Percentiles rank a stretch among this genome's conserved stretches.
phyloP scores from a whole-genome alignment of 2,113 vertebrate genomes.

The Tachycineta bicolor region DNA sequence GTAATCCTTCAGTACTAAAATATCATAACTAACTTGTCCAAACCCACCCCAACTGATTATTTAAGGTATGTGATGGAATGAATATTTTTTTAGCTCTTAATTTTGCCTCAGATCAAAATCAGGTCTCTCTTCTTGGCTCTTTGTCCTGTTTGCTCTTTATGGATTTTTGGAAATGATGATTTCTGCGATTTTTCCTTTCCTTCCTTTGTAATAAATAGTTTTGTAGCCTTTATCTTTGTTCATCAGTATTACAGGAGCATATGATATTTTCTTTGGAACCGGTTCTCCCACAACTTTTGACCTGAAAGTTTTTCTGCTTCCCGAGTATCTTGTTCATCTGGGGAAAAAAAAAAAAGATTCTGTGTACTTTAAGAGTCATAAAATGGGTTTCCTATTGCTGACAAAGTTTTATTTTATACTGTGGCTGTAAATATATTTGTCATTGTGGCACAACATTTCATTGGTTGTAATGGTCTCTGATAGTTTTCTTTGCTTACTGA shows the following conservation, averaged over 20 bases:
- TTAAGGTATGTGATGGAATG: not conserved
- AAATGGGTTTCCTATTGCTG: not conserved
- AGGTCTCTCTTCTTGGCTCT: not conserved
- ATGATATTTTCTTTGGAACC: constrained; percentile 18
- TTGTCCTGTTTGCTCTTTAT: not conserved
- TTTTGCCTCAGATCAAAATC: not conserved
- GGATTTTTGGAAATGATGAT: not conserved
- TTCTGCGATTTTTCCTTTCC: constrained; percentile 8
- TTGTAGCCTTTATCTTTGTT: not conserved
- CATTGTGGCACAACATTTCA: not conserved
- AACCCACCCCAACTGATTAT: not conserved
- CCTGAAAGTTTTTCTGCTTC: not conserved
- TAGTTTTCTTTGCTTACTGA: not conserved
- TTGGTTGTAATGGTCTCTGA: not conserved
- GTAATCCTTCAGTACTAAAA: not conserved
- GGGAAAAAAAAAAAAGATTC: not conserved
- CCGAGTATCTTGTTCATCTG: not conserved
- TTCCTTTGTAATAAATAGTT: not conserved
- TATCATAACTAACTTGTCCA: not conserved
- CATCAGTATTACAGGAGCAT: not conserved
- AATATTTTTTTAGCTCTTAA: not conserved
- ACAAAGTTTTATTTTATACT: not conserved
- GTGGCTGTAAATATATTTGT: not conserved
- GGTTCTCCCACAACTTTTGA: not conserved
- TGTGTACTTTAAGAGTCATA: not conserved